Percentiles rank a stretch among this genome's conserved stretches.
Conservation (phyloP, 2,888 invertebrate genomes). For the Tetragnatha montana region DNA sequence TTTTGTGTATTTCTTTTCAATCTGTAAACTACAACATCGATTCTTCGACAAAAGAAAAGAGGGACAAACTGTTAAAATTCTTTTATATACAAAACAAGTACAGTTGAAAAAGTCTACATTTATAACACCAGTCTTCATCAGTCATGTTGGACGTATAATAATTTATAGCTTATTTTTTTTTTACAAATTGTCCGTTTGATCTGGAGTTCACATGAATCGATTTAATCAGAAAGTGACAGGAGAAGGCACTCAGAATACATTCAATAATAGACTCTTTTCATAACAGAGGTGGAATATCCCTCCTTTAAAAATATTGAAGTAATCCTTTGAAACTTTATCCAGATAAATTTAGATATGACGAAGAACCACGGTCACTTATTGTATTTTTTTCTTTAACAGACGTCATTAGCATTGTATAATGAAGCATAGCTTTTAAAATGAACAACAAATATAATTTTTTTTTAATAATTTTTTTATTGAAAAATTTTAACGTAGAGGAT, state of each 20-base stretch:
- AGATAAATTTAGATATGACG: too few species aligned
- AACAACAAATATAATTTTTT: too few species aligned
- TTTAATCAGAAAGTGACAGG: slow-evolving; percentile 53
- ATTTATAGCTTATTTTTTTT: slow-evolving; percentile 41
- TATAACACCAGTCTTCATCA: slow-evolving; percentile 56
- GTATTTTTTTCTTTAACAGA: too few species aligned
- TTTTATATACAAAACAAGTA: slow-evolving; percentile 66
- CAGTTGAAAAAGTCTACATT: slow-evolving; percentile 66
- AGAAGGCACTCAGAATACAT: slow-evolving; percentile 49
- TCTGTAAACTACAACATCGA: neutral
- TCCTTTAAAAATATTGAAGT: too few species aligned
- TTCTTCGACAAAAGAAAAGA: neutral
- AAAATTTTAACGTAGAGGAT: too few species aligned
- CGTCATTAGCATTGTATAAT: too few species aligned
- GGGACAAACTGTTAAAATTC: slow-evolving; percentile 54
- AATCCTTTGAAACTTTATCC: too few species aligned
- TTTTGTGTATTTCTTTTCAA: too few species aligned
- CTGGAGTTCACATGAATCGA: slow-evolving; percentile 50
- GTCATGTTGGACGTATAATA: slow-evolving; percentile 65
- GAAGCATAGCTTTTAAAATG: too few species aligned
- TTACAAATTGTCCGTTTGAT: slow-evolving; percentile 65
- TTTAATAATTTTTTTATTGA: too few species aligned
- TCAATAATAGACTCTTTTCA: slow-evolving; percentile 13
- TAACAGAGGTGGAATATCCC: too few species aligned
- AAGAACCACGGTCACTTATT: too few species aligned